Base-by-base conservation (phyloP, 1,140 invertebrate species). In the Penaeus chinensis region DNA sequence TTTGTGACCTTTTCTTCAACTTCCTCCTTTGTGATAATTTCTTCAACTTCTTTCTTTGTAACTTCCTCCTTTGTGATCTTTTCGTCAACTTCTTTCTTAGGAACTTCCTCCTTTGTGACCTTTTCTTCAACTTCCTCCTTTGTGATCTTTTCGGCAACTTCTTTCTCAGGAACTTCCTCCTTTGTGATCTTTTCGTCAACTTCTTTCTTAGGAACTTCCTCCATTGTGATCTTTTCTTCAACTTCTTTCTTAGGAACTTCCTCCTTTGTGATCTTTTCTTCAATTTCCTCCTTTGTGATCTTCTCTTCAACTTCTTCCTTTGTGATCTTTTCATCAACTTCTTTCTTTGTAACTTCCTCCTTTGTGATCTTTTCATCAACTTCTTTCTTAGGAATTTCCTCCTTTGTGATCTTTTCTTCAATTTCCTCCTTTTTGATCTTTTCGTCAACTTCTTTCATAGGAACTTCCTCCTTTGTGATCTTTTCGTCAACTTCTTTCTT, bases 11-110 rank as follows among this genome's bases (percentile, higher is more conserved):
- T 65, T 63, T 22, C 37, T 65, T n/a, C 8, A 32, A 63, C 47
- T 66, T 85, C 77, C 47, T 66, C 74, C 32, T 27, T 65, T 19
- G 60, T 65, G 37, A 74, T 74, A 20, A 27, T 74, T 74, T 74
- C 69, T 66, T 63, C 37, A 20, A 24, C 13, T 47, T 80, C 37
- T 69, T 80, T 19, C 78, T 62, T 65, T 5, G 16, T 3, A 27
- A 27, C n/a, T 76, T 84, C 69, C 32, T 76, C 71, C 13, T 27
- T 76, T 7, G 54, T 84, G 13, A 11, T 11, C 16, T 71, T 32
- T 42, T 71, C 65, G 32, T 62, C 60, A 22, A 78, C 42, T 78
- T 78, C 74, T 42, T 77, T 61, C 8, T 24, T 77, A 5, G n/a
- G 18, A 65, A 74, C 24, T 19, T 81, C 63, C 20, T 42, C 63